Conservation (phyloP, 2,888 invertebrate genomes). For the Lasioglossum malachurum region DNA sequence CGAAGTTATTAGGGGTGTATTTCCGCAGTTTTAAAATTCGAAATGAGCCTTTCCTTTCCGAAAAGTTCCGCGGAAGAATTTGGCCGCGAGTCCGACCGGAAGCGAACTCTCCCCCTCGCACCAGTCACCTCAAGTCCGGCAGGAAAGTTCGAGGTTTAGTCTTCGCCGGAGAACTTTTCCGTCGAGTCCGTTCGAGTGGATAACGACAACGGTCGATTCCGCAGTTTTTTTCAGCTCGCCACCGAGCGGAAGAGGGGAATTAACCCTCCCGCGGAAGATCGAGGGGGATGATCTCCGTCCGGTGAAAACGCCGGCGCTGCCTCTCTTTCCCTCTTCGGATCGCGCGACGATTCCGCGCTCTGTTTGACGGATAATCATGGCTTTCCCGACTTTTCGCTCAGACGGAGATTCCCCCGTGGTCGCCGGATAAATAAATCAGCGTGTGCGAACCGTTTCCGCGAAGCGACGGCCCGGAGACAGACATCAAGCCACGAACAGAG, state of each 20-base stretch:
- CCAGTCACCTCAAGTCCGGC: neutral
- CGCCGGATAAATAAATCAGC: constrained; percentile 11
- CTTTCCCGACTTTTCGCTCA: neutral
- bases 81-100: neutral
- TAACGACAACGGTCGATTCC: constrained; percentile 12
- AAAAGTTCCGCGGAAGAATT: neutral
- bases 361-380: neutral
- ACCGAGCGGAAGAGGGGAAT: neutral
- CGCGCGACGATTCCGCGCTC: neutral
- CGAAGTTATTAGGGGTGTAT: neutral
- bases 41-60: neutral
- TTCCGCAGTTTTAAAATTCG: neutral
- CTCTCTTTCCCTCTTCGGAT: neutral
- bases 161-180: neutral
- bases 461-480: neutral
- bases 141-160: neutral
- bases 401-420: constrained; percentile 1
- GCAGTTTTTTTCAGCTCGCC: neutral
- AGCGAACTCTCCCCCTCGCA: neutral
- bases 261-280: constrained; percentile 8
- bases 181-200: constrained; percentile 4
- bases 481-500: neutral
- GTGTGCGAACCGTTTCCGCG: neutral
- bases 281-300: constrained; percentile 4
- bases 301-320: neutral